Evolutionary conservation across 2,797 vertebrate genomes (phyloP), one percentile per base, ranked within the genome.

Genomic region (Petrocephalus sullivani): DNA sequence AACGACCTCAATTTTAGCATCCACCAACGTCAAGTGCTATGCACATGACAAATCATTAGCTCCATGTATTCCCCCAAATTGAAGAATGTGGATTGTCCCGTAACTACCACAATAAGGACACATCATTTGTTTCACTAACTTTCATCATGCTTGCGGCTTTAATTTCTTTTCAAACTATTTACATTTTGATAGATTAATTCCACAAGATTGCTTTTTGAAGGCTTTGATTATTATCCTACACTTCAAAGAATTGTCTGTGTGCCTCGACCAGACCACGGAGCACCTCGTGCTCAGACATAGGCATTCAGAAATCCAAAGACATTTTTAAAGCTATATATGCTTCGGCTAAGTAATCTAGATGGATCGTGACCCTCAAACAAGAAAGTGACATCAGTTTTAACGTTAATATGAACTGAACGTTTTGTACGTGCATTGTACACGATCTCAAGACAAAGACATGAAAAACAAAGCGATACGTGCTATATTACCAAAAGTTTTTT

Each of bases 101-200:
- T 19, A 8, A 57, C 19, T 33, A 58, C 51, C 46, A 46, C 28
- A 86, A 86, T 86, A 86, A 58, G 21, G 37, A 37, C 33, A 86
- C 54, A 54, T 56, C 41, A 86, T 86, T 86, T 86, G 56, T 58
- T 86, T 41, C 56, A 58, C 54, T 58, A 86, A 86, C 84, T 86
- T 86, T 86, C 56, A 58, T 86, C 54, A 57, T 86, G 81, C 49
- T 83, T 86, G 1, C 28, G 21, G 84, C 53, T 58, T 33, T 58
- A 86, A 8, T 41, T 58, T 14, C 16, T 86, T 86, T 86, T 41
- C 33, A 86, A 33, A 46, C 56, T 86, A 58, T 85, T 58, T 58
- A 86, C 54, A 86, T 86, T 86, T 54, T 19, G 21, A 86, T 58
- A 37, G 84, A 58, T 86, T 86, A 41, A 58, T 33, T 86, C 56